Conservation (phyloP, 2,113 vertebrate genomes). For the Ameiurus melas region DNA sequence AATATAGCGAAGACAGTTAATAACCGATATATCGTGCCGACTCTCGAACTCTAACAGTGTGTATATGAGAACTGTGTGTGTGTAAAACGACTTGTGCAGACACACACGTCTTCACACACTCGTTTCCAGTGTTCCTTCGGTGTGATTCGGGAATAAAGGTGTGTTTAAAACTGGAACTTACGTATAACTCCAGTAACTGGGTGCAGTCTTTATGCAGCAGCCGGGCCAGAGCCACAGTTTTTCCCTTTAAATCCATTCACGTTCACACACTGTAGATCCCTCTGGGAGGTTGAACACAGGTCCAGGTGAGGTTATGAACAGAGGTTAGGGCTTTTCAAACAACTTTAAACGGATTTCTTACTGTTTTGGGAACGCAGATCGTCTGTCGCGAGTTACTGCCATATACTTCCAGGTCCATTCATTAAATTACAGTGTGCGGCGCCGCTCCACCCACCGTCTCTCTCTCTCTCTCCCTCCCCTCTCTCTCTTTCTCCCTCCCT, state of each 20-base stretch:
- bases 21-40: not conserved
- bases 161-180: conserved; percentile 64
- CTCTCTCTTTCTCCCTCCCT: not conserved
- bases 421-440: not conserved
- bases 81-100: not conserved
- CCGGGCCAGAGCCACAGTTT: conserved; percentile 59
- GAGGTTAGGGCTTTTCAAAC: not conserved
- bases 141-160: not conserved
- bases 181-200: conserved; percentile 67
- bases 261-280: conserved; percentile 3
- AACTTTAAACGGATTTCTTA: not conserved
- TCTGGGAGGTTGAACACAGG: too few relatives aligned
- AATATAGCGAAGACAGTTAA: not conserved
- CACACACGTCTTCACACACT: not conserved
- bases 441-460: not conserved
- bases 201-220: conserved; percentile 64
- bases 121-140: not conserved
- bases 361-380: not conserved
- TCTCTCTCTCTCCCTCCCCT: not conserved
- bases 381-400: not conserved
- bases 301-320: not conserved
- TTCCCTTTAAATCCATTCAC: conserved; percentile 13
- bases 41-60: not conserved
- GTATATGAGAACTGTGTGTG: not conserved
- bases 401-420: not conserved